A percentile compares a stretch with the other conserved stretches of the same genome.
Conservation (phyloP, 2,113 vertebrate species). For the Dromiciops gliroides region DNA sequence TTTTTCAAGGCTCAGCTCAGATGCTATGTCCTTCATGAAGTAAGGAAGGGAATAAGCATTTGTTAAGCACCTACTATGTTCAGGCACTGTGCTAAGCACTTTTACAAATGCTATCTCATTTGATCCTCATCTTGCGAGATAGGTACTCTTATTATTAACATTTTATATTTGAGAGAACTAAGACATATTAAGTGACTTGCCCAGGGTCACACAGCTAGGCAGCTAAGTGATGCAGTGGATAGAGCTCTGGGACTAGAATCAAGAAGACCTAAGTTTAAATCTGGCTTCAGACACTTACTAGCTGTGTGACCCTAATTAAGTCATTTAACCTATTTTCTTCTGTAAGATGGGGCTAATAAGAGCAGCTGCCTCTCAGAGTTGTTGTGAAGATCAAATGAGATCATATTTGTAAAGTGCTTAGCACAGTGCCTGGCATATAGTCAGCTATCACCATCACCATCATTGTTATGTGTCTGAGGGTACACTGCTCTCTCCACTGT, state of each 20-base stretch:
- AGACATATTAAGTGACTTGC: not conserved
- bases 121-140: not conserved
- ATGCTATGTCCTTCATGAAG: not conserved
- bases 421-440: not conserved
- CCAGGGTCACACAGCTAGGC: not conserved
- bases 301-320: not conserved
- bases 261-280: not conserved
- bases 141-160: not conserved
- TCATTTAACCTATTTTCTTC: not conserved
- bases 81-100: not conserved
- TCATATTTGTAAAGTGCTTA: not conserved
- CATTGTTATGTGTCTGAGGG: not conserved
- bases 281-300: not conserved
- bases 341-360: not conserved
- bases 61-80: not conserved
- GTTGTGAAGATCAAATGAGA: not conserved
- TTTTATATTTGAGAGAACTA: not conserved
- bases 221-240: not conserved
- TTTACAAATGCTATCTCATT: not conserved
- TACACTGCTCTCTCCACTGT: not conserved
- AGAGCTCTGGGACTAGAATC: not conserved
- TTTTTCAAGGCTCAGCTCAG: not conserved
- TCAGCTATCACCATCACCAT: too few species aligned
- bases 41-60: not conserved
- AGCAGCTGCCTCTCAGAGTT: not conserved